Conservation (phyloP, 2,888 invertebrate species). For the Sicus ferrugineus region DNA sequence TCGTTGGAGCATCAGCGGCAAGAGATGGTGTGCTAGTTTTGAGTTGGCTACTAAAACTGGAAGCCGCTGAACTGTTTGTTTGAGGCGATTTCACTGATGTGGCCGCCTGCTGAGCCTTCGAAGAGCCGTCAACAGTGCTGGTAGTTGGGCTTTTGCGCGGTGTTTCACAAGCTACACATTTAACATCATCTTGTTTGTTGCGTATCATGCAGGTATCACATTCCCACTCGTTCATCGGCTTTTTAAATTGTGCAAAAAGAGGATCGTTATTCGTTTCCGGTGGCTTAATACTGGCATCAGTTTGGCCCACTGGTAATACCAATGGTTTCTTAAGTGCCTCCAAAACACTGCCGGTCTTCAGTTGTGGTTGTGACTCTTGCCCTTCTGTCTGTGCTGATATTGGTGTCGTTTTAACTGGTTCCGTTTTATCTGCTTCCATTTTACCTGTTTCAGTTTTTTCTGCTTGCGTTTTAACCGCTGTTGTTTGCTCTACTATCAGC, state of each 20-base stretch:
- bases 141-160: background rate
- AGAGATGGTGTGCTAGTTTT: slow-evolving; percentile 24
- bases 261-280: slow-evolving; percentile 31
- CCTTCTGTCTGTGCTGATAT: no score
- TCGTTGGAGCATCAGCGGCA: background rate
- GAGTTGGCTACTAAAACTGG: no score
- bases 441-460: no score
- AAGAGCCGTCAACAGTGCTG: slow-evolving; percentile 51
- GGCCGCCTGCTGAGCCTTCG: no score
- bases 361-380: slow-evolving; percentile 50
- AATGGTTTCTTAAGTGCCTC: slow-evolving; percentile 56
- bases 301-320: slow-evolving; percentile 2
- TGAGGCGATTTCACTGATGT: no score
- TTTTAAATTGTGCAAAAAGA: slow-evolving; percentile 64
- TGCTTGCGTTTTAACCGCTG: background rate
- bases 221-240: slow-evolving; percentile 70
- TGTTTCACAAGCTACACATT: slow-evolving; percentile 67
- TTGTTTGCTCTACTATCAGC: slow-evolving; percentile 50
- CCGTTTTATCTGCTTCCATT: no score
- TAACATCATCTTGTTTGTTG: slow-evolving; percentile 65
- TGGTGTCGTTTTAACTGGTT: no score
- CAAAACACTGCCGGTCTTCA: slow-evolving; percentile 65
- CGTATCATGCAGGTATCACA: slow-evolving; percentile 72
- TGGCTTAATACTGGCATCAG: background rate
- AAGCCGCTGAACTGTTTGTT: slow-evolving; percentile 49